Evolutionary conservation across 2,888 invertebrate species (phyloP).

Genomic region (Macrophya alboannulata): DNA sequence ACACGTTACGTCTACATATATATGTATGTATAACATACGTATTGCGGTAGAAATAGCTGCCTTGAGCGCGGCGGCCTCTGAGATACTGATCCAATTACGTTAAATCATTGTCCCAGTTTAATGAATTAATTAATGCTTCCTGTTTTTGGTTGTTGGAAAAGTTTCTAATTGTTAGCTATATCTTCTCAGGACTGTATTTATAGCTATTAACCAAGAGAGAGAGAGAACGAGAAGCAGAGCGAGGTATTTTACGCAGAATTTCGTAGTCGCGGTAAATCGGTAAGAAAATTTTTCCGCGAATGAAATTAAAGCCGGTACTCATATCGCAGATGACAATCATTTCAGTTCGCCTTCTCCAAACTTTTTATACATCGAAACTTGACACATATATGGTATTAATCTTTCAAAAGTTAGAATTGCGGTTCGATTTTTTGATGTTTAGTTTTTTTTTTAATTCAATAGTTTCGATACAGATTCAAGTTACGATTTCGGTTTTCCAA

Average conservation of each 20-base stretch:
- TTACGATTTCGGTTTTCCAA: background rate
- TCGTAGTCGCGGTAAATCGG: background rate
- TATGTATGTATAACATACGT: background rate
- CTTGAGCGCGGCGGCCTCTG: slow-evolving; percentile 8
- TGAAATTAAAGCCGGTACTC: background rate
- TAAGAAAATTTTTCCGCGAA: background rate
- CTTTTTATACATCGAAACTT: background rate
- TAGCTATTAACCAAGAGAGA: background rate
- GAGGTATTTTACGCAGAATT: background rate
- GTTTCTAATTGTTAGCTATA: slow-evolving; percentile 35
- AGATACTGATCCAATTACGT: slow-evolving; percentile 55
- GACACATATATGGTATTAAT: background rate
- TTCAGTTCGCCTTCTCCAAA: background rate
- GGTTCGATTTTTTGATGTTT: background rate
- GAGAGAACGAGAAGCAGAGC: background rate
- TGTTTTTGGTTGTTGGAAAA: slow-evolving; percentile 53
- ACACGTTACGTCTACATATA: background rate
- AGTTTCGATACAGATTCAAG: background rate
- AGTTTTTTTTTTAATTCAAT: background rate
- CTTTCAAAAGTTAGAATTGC: background rate
- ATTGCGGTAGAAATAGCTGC: background rate
- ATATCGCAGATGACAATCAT: background rate
- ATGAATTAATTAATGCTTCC: slow-evolving; percentile 55
- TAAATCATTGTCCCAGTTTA: slow-evolving; percentile 48
- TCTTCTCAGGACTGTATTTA: slow-evolving; percentile 12